Conservation (phyloP, 2,888 invertebrate species). For the Sphaeridia pumilis region DNA sequence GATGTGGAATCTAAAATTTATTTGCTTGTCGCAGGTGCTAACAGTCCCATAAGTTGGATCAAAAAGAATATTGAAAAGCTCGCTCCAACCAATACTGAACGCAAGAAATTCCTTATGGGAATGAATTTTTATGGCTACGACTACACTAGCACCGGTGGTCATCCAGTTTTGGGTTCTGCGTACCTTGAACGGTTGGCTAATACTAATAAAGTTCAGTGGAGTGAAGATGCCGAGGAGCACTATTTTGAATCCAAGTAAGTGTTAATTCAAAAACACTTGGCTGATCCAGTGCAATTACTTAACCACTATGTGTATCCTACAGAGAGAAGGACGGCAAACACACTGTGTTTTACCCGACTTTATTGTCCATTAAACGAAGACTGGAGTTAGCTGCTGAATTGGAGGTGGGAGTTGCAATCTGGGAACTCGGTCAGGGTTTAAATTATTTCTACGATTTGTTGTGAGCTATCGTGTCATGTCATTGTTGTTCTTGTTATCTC, state of each 20-base stretch:
- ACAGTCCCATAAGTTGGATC: slow-evolving; percentile 78
- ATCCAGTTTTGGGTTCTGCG: slow-evolving; percentile 65
- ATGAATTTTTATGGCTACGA: slow-evolving; percentile 90
- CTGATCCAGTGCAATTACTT: too few species aligned
- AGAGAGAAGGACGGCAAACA: slow-evolving; percentile 58
- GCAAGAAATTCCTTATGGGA: slow-evolving; percentile 74
- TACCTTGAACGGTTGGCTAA: slow-evolving; percentile 63
- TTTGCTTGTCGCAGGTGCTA: slow-evolving; percentile 53
- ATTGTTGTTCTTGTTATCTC: too few species aligned
- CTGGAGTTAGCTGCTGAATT: slow-evolving; percentile 61
- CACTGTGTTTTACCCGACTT: slow-evolving; percentile 75
- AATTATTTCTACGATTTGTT: slow-evolving; percentile 87
- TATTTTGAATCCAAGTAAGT: slow-evolving; percentile 74
- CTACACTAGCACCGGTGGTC: slow-evolving; percentile 68
- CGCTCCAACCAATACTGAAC: slow-evolving; percentile 48
- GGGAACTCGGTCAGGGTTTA: slow-evolving; percentile 94
- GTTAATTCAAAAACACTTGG: too few species aligned
- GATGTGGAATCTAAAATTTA: not conserved
- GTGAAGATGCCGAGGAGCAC: slow-evolving; percentile 67
- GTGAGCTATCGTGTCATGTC: too few species aligned
- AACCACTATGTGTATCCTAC: too few species aligned
- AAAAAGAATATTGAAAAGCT: slow-evolving; percentile 61
- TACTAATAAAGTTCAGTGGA: slow-evolving; percentile 63
- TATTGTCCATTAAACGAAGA: slow-evolving; percentile 70
- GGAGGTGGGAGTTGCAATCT: slow-evolving; percentile 73